Conservation (phyloP, 1,140 invertebrate species). For the Nymphalis io region DNA sequence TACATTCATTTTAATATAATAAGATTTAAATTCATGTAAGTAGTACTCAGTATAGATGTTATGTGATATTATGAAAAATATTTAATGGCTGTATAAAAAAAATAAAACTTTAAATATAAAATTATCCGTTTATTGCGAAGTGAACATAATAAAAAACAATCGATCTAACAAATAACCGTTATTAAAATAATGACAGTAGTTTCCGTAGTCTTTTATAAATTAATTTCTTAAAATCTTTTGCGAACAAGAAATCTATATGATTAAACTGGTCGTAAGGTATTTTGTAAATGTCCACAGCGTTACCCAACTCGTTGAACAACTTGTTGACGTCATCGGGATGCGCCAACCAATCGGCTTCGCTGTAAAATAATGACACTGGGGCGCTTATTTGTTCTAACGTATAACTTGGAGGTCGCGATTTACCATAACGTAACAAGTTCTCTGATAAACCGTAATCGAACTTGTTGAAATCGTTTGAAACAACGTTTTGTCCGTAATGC, state of each 20-base stretch:
- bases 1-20: too few species aligned
- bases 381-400: conserved; percentile 80
- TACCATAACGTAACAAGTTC: conserved; percentile 74
- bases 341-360: conserved; percentile 83
- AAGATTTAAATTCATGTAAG: too few species aligned
- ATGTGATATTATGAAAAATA: too few species aligned
- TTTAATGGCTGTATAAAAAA: background rate
- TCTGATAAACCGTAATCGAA: conserved; percentile 73
- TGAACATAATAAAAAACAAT: background rate
- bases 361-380: conserved; percentile 85
- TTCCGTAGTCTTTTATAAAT: conserved; percentile 68
- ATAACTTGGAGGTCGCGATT: conserved; percentile 83
- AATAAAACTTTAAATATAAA: background rate
- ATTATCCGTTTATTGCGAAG: background rate
- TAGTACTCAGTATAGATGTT: too few species aligned
- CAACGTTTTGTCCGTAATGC: conserved; percentile 84
- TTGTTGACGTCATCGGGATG: conserved; percentile 75
- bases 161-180: background rate
- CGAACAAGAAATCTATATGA: conserved; percentile 83
- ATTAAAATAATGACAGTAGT: conserved; percentile 37
- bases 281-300: conserved; percentile 69
- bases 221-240: conserved; percentile 71
- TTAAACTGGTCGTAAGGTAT: conserved; percentile 74
- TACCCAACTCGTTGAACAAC: conserved; percentile 68
- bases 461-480: conserved; percentile 72